Evolutionary conservation across 1,140 invertebrate species (phyloP), one percentile per base, ranked within the genome.

Genomic region (Eueides isabella): DNA sequence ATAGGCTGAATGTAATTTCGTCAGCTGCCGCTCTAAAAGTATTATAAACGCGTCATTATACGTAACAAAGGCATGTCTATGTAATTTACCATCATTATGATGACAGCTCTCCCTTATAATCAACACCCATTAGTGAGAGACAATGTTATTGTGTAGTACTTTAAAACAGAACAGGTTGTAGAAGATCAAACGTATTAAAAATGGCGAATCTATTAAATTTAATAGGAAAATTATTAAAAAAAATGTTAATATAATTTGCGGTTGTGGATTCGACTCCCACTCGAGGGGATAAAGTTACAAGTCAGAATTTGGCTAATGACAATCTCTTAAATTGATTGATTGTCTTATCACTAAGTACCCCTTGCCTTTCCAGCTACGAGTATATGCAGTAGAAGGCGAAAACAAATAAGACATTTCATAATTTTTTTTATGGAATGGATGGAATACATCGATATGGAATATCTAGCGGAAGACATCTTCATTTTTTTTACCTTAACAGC

Each of bases 21-120:
- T 86, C 85, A 83, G 83, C 85, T 86, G 85, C 84, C 80, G 80
- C 76, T 84, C 81, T 82, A 82, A 77, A 80, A 70, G 67, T 61
- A 33, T 55, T 63, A 33, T 63, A 62, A 70, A 70, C 26, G 68
- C 61, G 33, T 63, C 70, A 79, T 61, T 72, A 67, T 67, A 38
- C 65, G 64, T 48, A 30, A 67, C 76, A 75, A 76, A 77, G 67
- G 73, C 44, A 68, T 74, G 66, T 61, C 71, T 75, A 76, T 81
- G 72, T 81, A 83, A 85, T 85, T 83, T 82, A 67, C 62, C 35
- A 71, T 80, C 78, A 82, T 85, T 85, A 84, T 67, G 7, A 66
- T 78, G 82, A 82, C 82, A 85, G 78, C 71, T 71, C 82, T 79
- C 66, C 78, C 75, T 78, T 85, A 76, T 84, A 85, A 85, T 85